Base-by-base conservation (phyloP, 2,888 invertebrate species). In the Polydrusus pterygomalis region DNA sequence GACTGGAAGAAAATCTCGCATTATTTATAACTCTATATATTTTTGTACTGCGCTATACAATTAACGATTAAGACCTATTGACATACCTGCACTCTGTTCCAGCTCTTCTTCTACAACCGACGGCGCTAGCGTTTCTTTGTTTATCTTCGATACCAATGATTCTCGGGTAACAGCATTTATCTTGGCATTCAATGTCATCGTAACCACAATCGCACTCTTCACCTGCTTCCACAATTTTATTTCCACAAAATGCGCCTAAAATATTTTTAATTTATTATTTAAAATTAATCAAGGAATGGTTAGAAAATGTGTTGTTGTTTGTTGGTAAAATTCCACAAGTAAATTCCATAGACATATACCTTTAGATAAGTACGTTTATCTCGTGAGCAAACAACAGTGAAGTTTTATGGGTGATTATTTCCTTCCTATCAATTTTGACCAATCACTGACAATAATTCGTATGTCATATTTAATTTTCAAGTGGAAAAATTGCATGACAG, bases 161-260 rank as follows among this genome's bases (percentile, higher is more conserved):
- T 20, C 96, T 90, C 17, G 98, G 97, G 88, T 97, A 96, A 88
- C 99, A 99, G 87, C 99, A 99, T 78, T 93, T 94, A 83, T 95
- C 83, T 38, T 82, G 79, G 88, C 99, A 99, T 85, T 99, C 98
- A 13, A 93, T 93, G 78, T 95, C 93, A 83, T 96, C 95, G 86
- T 97, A 99, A 25, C 97, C 97, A 84, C 97, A 97, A 87, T 99
- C 99, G 86, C 99, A 99, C 88, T 99, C 96, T 88, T 99, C 99
- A 62, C 96, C 97, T 30, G 94, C 95, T 87, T 99, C 99, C 0
- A 97, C 97, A 83, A 99, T 97, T 89, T 98, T 98, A 89, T 99
- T 99, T 70, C 99, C 99, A 88, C 99, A 99, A 92, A 99, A 99
- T 34, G 99, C 97, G 74, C 97, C 97, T 77, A 93, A 80, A 70